Percentiles rank a stretch among this genome's conserved stretches.
phyloP scores from a whole-genome alignment of 2,888 invertebrate species.

The Blastobasis adustella region DNA sequence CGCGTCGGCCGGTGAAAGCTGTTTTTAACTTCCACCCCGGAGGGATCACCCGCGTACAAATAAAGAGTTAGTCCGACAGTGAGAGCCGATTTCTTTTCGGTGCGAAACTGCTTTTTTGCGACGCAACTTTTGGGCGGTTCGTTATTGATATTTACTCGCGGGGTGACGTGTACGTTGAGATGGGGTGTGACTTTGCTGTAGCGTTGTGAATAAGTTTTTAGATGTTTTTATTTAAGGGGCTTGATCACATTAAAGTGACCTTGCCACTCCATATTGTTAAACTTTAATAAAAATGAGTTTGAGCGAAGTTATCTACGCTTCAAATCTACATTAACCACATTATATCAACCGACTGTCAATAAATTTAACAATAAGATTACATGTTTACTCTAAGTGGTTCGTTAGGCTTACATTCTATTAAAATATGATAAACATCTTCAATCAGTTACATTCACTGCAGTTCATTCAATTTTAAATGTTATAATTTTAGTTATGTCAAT shows the following conservation, averaged over 20 bases:
- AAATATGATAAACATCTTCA: neutral
- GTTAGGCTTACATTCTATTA: neutral
- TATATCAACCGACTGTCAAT: neutral
- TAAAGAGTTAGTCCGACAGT: slow-evolving; percentile 59
- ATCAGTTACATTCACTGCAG: neutral
- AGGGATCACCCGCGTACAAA: slow-evolving; percentile 57
- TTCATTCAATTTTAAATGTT: no score
- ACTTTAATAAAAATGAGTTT: no score
- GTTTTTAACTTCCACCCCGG: slow-evolving; percentile 68
- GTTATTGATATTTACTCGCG: slow-evolving; percentile 2
- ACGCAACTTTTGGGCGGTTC: slow-evolving; percentile 27
- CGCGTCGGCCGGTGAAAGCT: slow-evolving; percentile 52
- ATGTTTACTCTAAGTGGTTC: neutral
- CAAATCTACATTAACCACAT: no score
- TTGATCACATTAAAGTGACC: no score
- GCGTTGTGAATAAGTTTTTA: neutral
- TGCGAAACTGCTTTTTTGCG: slow-evolving; percentile 33
- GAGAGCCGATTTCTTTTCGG: slow-evolving; percentile 47
- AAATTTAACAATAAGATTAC: neutral
- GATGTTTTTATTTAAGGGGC: neutral
- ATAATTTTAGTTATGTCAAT: no score
- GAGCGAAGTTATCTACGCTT: no score
- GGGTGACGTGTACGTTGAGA: neutral
- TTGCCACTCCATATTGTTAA: no score
- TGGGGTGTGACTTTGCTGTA: neutral